These are phyloP conservation scores for Bujurquina vittata DNA, from an alignment of 2,113 vertebrate genomes.

Conservation along the genomic window DNA sequence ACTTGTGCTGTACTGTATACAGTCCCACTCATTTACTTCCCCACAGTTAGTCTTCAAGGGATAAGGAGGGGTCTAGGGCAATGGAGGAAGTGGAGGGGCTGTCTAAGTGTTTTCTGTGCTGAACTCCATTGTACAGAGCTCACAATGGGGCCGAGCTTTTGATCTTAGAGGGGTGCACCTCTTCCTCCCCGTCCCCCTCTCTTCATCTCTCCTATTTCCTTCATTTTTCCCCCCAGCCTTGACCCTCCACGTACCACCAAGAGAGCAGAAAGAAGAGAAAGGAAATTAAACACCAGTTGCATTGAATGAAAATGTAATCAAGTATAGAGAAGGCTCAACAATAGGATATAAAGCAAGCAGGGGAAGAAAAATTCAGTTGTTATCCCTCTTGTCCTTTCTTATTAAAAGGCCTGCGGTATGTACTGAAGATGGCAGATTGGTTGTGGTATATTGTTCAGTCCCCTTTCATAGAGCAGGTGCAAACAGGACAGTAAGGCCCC, in stretches of 20 bases:
- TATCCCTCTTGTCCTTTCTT: conserved; percentile 49
- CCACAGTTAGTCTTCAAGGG: conserved; percentile 50
- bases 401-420: conserved; percentile 62
- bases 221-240: conserved; percentile 22
- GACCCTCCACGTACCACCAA: conserved; percentile 54
- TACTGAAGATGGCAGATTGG: conserved; percentile 44
- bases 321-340: conserved; percentile 26
- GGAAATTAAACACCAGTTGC: conserved; percentile 68
- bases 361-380: conserved; percentile 48
- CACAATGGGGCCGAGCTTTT: conserved; percentile 77
- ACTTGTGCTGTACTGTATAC: conserved; percentile 20
- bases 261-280: conserved; percentile 37
- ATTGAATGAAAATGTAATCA: conserved; percentile 67
- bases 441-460: conserved; percentile 36
- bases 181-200: conserved; percentile 19
- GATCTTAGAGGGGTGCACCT: conserved; percentile 71
- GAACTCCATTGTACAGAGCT: conserved; percentile 72
- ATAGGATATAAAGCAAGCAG: conserved; percentile 8
- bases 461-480: conserved; percentile 61
- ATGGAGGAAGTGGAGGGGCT: not conserved
- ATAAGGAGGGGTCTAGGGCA: conserved; percentile 2
- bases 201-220: conserved; percentile 26
- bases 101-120: conserved; percentile 48
- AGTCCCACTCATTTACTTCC: conserved; percentile 34
- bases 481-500: conserved; percentile 10